A percentile compares a stretch with the other conserved stretches of the same genome.
Evolutionary conservation across 2,113 vertebrate species (phyloP).

Genomic region (Centrocercus urophasianus): DNA sequence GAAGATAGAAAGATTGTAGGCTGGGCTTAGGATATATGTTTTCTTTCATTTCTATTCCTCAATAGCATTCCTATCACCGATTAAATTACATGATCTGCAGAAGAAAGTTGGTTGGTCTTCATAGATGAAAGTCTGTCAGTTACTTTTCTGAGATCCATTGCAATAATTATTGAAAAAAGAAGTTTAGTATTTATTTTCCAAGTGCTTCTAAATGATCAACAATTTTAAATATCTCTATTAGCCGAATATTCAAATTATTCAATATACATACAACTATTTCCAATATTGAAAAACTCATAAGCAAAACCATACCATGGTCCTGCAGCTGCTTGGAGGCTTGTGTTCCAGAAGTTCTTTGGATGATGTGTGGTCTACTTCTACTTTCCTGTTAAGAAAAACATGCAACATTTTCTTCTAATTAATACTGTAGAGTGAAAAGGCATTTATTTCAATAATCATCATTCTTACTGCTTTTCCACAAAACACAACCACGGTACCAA

Average conservation of each 20-base stretch:
- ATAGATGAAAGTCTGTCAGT: not conserved
- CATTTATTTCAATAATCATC: not conserved
- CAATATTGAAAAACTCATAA: not conserved
- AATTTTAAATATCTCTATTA: not conserved
- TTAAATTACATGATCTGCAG: not conserved
- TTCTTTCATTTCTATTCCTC: not conserved
- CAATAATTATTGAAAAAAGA: not conserved
- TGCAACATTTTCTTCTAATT: not conserved
- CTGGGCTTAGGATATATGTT: not conserved
- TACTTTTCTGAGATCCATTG: not conserved
- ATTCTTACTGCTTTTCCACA: not conserved
- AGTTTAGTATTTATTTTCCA: not conserved
- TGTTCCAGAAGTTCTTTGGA: conserved; percentile 74
- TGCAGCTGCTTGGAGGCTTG: conserved; percentile 63
- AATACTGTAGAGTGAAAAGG: conserved; percentile 18
- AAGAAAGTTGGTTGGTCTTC: not conserved
- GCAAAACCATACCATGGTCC: conserved; percentile 72
- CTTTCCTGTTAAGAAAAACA: conserved; percentile 74
- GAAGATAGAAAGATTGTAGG: not conserved
- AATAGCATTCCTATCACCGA: not conserved
- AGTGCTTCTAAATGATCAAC: not conserved
- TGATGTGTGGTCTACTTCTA: conserved; percentile 79
- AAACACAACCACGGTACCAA: not conserved
- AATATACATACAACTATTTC: not conserved
- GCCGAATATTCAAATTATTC: not conserved